phyloP scores from a whole-genome alignment of 2,888 invertebrate species.

The Octonoba sinensis region DNA sequence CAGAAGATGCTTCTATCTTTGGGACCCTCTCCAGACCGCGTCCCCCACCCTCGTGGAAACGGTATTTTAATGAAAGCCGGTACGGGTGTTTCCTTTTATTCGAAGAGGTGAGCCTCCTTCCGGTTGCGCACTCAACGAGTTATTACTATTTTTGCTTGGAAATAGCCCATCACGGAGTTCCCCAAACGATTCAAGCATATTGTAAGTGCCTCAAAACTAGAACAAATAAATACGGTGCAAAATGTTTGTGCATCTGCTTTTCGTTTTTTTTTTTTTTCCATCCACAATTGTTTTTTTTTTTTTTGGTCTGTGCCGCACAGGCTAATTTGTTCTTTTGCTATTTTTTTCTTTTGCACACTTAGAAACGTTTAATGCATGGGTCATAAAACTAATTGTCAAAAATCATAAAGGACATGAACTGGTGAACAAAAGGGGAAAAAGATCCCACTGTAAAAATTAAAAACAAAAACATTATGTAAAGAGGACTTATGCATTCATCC shows the following conservation, averaged over 20 bases:
- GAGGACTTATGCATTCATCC: no score
- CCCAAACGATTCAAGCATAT: neutral
- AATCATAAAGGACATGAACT: no score
- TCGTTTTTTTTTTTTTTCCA: neutral
- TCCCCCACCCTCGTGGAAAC: conserved; percentile 27
- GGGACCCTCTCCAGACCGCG: conserved; percentile 22
- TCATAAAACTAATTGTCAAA: no score
- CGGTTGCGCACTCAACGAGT: conserved; percentile 1
- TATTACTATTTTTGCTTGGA: no score
- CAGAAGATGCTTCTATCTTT: conserved; percentile 61
- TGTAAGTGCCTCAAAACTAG: neutral
- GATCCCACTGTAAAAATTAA: no score
- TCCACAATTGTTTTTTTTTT: neutral
- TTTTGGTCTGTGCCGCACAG: neutral
- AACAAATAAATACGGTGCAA: neutral
- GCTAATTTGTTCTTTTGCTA: no score
- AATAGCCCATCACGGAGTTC: no score
- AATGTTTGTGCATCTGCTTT: neutral
- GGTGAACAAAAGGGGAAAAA: no score
- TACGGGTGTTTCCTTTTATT: neutral
- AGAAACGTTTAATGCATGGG: no score
- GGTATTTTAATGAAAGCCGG: conserved; percentile 57
- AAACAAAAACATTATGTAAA: no score
- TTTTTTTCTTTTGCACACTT: no score
- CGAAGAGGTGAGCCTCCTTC: conserved; percentile 6